These are phyloP conservation scores for Semaprochilodus insignis DNA, from an alignment of 2,797 vertebrate species.

Conservation along the genomic window DNA sequence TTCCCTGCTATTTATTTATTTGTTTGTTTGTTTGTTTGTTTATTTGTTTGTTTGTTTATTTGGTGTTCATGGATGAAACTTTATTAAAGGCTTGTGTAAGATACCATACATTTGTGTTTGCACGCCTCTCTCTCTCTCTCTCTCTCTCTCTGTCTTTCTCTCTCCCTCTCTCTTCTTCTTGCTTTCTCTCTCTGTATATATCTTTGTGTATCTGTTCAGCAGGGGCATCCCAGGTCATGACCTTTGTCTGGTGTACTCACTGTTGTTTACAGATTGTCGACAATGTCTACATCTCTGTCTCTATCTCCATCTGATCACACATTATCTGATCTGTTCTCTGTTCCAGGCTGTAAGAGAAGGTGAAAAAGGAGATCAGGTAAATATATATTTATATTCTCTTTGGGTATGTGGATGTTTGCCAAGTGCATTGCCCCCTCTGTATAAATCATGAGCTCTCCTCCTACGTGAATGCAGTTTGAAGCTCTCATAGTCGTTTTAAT, in stretches of 20 bases:
- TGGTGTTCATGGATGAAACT: not conserved
- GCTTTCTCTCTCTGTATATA: not conserved
- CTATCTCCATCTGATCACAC: constrained; percentile 9
- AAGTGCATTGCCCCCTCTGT: not conserved
- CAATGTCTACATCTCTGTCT: not conserved
- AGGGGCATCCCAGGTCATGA: constrained; percentile 6
- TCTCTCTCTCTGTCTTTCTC: too few species aligned
- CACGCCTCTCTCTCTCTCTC: too few species aligned
- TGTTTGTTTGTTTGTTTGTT: too few species aligned
- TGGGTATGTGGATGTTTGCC: not conserved
- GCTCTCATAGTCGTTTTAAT: not conserved
- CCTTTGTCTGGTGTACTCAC: constrained; percentile 23
- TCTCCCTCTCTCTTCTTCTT: too few species aligned
- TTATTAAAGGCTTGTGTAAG: too few species aligned
- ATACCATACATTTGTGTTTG: too few species aligned
- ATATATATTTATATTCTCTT: constrained; percentile 6
- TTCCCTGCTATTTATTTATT: too few species aligned
- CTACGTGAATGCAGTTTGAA: not conserved
- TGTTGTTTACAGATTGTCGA: constrained; percentile 24
- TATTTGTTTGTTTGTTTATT: too few species aligned
- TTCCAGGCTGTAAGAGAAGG: constrained; percentile 67
- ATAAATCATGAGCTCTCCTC: constrained; percentile 2
- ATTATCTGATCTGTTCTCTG: constrained; percentile 19
- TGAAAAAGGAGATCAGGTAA: constrained; percentile 77
- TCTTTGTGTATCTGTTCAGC: not conserved